phyloP scores from a whole-genome alignment of 2,888 invertebrate genomes.

The Cantharis nigra region DNA sequence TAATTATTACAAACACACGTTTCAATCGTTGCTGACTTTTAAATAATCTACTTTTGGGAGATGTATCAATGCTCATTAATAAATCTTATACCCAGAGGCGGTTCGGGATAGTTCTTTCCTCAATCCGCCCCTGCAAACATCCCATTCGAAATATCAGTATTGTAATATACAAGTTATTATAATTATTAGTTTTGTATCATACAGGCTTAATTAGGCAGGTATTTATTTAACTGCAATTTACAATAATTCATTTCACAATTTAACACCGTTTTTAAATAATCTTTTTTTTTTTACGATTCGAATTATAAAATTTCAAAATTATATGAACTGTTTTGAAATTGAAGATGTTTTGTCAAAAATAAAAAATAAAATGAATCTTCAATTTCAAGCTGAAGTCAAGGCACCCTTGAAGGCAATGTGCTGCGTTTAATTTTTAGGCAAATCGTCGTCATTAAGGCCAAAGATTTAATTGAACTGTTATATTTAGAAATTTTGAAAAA shows the following conservation, averaged over 20 bases:
- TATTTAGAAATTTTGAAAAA: neutral
- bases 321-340: neutral
- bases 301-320: neutral
- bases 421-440: neutral
- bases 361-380: neutral
- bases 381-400: neutral
- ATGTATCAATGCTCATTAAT: neutral
- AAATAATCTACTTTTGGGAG: neutral
- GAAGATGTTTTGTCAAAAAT: neutral
- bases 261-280: neutral
- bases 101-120: neutral
- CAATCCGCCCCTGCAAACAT: neutral
- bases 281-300: neutral
- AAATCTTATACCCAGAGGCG: neutral
- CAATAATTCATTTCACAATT: neutral
- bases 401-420: neutral
- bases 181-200: constrained; percentile 9
- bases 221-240: constrained; percentile 6
- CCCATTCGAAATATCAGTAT: neutral
- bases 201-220: constrained; percentile 1
- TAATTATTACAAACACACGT: neutral
- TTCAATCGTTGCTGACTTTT: neutral
- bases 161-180: neutral
- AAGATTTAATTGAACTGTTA: neutral
- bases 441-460: neutral